These are phyloP conservation scores for Charina bottae DNA, from an alignment of 2,113 vertebrate species.

Conservation along the genomic window DNA sequence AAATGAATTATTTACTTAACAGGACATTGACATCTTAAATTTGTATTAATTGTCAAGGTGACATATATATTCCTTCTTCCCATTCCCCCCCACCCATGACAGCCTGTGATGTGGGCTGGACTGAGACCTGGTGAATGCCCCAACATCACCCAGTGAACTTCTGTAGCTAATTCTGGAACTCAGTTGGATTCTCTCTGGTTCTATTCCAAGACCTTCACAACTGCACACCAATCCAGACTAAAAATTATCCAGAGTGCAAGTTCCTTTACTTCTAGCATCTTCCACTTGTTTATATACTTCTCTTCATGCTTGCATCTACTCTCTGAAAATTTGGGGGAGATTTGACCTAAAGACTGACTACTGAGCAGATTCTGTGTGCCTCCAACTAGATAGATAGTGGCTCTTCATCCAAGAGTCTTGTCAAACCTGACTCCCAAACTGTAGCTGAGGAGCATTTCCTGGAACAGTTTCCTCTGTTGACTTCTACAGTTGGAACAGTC, in stretches of 20 bases:
- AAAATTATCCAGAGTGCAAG: neutral
- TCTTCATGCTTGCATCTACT: neutral
- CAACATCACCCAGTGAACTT: too few species aligned
- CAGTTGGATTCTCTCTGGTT: too few species aligned
- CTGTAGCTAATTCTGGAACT: too few species aligned
- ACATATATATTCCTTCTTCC: too few species aligned
- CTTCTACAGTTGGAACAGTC: neutral
- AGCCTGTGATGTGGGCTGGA: too few species aligned
- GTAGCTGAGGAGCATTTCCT: too few species aligned
- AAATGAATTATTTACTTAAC: neutral
- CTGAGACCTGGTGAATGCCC: too few species aligned
- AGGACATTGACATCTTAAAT: neutral
- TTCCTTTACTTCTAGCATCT: neutral
- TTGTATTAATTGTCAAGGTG: too few species aligned
- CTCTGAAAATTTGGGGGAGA: neutral
- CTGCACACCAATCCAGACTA: neutral
- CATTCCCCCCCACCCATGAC: too few species aligned
- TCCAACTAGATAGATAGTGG: neutral
- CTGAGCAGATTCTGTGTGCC: neutral
- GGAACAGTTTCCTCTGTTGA: neutral
- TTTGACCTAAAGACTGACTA: neutral
- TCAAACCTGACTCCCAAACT: too few species aligned
- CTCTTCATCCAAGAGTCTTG: neutral
- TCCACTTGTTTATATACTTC: too few species aligned
- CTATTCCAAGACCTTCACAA: too few species aligned